Evolutionary conservation across 2,113 vertebrate species (phyloP).

Genomic region (Miniopterus natalensis): DNA sequence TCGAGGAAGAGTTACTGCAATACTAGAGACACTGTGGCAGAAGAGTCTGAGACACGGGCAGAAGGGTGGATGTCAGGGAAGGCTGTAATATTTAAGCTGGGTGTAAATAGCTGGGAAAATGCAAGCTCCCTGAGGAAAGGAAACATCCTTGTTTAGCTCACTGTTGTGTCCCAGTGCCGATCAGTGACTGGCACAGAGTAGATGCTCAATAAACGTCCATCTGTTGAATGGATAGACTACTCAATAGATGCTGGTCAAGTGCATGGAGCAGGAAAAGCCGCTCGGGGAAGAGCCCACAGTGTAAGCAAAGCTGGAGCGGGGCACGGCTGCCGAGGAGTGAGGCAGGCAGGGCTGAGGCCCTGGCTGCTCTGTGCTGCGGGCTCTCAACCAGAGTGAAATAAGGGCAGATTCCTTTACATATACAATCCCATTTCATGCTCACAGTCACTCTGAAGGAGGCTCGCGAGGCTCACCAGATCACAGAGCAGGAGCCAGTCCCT

Average conservation of each 20-base stretch:
- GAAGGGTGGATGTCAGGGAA: neutral
- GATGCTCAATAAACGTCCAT: neutral
- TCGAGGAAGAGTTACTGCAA: neutral
- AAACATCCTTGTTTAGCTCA: neutral
- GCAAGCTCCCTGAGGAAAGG: neutral
- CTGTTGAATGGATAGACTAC: slow-evolving; percentile 2
- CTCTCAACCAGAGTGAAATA: neutral
- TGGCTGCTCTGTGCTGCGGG: neutral
- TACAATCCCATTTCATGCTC: slow-evolving; percentile 9
- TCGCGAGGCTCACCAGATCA: neutral
- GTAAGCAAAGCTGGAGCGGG: neutral
- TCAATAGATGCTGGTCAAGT: neutral
- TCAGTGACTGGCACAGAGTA: neutral
- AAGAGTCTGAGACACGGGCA: neutral
- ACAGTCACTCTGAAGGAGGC: neutral
- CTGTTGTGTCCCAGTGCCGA: neutral
- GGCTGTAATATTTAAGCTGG: neutral
- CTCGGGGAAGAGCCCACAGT: neutral
- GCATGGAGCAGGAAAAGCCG: slow-evolving; percentile 8
- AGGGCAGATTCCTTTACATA: neutral
- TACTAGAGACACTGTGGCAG: neutral
- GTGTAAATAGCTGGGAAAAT: neutral
- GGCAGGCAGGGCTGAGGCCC: neutral
- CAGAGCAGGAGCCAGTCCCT: neutral
- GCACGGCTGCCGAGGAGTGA: too few relatives aligned